phyloP scores from a whole-genome alignment of 30 jellyfish, hydroid and myxozoan species.

The Aurelia aurita complex sp. Pacific region DNA sequence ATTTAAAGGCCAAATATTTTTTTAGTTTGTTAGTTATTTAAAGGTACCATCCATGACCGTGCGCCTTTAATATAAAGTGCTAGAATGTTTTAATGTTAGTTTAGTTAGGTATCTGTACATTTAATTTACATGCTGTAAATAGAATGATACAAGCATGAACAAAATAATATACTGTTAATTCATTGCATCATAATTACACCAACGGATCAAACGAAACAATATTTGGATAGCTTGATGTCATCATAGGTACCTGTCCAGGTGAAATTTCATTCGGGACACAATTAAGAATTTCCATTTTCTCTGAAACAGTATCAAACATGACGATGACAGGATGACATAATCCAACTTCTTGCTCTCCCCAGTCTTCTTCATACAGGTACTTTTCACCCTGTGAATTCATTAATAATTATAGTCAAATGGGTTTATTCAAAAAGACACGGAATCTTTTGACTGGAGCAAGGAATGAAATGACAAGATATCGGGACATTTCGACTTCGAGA shows the following conservation, averaged over 20 bases:
- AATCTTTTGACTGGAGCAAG: neutral
- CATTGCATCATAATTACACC: neutral
- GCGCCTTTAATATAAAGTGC: no score
- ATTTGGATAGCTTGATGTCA: neutral
- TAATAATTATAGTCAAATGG: neutral
- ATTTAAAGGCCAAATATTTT: no score
- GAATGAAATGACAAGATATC: no score
- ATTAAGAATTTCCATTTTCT: conserved; percentile 8
- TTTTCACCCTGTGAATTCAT: conserved; percentile 52
- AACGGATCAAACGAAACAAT: neutral
- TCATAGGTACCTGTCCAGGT: conserved; percentile 61
- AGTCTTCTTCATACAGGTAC: conserved; percentile 68
- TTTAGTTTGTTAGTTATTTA: no score
- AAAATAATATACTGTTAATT: neutral
- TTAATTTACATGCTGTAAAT: no score
- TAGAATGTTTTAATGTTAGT: no score
- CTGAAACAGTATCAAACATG: conserved; percentile 16
- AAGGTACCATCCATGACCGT: no score
- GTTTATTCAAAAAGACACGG: neutral
- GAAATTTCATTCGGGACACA: conserved; percentile 29
- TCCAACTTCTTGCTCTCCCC: conserved; percentile 84
- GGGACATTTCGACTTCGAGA: no score
- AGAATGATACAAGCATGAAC: no score
- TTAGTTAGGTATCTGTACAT: no score
- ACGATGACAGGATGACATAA: conserved; percentile 40